Evolutionary conservation across 2,888 invertebrate genomes (phyloP).

Genomic region (Diplolepis rosae): DNA sequence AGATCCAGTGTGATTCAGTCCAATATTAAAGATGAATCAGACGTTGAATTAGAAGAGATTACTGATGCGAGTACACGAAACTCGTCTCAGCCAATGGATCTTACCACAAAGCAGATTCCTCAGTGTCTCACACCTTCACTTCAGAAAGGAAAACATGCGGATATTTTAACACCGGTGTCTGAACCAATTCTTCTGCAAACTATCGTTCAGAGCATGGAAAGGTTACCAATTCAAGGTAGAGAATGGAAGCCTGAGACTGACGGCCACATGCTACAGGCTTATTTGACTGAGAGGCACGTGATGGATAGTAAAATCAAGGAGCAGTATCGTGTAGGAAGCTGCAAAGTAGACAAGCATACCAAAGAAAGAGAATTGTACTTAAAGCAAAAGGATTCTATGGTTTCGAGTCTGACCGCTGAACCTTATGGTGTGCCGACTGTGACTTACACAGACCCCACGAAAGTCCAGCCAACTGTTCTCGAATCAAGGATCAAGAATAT

Average conservation of each 20-base stretch:
- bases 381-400: conserved; percentile 51
- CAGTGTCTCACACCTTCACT: conserved; percentile 48
- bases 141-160: conserved; percentile 66
- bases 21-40: conserved; percentile 55
- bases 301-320: conserved; percentile 84
- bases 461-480: conserved; percentile 54
- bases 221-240: conserved; percentile 77
- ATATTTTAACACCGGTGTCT: conserved; percentile 78
- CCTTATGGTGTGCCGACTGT: conserved; percentile 57
- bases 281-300: conserved; percentile 83
- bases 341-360: conserved; percentile 53
- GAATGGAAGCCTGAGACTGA: conserved; percentile 76
- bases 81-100: conserved; percentile 71
- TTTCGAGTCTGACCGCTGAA: conserved; percentile 46
- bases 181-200: conserved; percentile 80
- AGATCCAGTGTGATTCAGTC: conserved; percentile 58
- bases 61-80: conserved; percentile 48
- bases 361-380: conserved; percentile 55
- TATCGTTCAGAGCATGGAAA: conserved; percentile 79
- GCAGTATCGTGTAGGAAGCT: conserved; percentile 65
- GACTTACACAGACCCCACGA: conserved; percentile 63
- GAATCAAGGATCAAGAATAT: conserved; percentile 54
- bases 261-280: conserved; percentile 82
- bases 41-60: conserved; percentile 54
- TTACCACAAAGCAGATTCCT: conserved; percentile 68